phyloP scores from a whole-genome alignment of 2,888 invertebrate species.

The Ectemnius lituratus region DNA sequence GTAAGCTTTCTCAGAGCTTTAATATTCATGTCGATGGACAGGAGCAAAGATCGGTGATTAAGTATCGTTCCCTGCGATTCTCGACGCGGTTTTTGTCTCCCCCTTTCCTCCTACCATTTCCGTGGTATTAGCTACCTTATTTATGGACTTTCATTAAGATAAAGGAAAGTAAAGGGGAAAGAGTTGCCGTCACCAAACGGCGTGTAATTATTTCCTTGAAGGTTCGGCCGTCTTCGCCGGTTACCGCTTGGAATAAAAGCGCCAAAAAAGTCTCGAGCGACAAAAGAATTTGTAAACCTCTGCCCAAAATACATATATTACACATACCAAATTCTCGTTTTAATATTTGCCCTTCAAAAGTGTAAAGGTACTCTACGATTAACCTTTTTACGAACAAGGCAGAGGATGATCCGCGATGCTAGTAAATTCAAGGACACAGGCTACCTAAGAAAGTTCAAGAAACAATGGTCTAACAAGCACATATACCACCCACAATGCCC shows the following conservation, averaged over 20 bases:
- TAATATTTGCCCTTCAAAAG: too few relatives aligned
- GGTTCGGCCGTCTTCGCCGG: slow-evolving; percentile 50
- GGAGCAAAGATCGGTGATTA: slow-evolving; percentile 50
- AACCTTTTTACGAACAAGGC: too few relatives aligned
- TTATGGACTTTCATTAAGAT: slow-evolving; percentile 78
- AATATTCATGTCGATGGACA: slow-evolving; percentile 24
- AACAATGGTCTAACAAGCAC: too few relatives aligned
- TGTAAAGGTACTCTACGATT: too few relatives aligned
- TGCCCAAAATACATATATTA: not conserved
- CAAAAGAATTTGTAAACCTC: slow-evolving; percentile 20
- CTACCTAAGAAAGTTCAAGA: too few relatives aligned
- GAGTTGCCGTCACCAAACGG: slow-evolving; percentile 73
- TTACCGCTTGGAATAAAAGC: slow-evolving; percentile 73
- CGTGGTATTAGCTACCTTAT: slow-evolving; percentile 76
- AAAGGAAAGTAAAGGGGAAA: slow-evolving; percentile 71
- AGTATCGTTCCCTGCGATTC: slow-evolving; percentile 38
- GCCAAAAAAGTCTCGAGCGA: slow-evolving; percentile 73
- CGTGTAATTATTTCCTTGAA: slow-evolving; percentile 75
- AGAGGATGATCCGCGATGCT: too few relatives aligned
- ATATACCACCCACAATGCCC: too few relatives aligned
- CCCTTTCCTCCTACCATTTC: slow-evolving; percentile 64
- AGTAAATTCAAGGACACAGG: too few relatives aligned
- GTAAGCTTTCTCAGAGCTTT: not conserved
- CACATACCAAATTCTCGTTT: too few relatives aligned
- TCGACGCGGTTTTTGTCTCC: slow-evolving; percentile 64